Evolutionary conservation across 2,797 vertebrate genomes (phyloP).

Genomic region (Hippoglossus hippoglossus): DNA sequence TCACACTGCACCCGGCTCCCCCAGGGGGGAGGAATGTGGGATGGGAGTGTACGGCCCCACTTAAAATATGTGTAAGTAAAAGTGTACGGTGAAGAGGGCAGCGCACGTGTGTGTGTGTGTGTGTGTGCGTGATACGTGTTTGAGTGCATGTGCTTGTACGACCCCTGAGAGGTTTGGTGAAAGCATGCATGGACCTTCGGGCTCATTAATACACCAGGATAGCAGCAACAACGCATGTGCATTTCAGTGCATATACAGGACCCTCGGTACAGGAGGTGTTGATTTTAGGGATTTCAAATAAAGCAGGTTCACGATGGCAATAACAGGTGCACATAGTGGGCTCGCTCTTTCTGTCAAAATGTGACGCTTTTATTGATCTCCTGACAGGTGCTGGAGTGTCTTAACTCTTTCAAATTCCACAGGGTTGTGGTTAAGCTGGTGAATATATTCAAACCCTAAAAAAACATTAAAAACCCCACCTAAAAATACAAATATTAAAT

Average conservation of each 20-base stretch:
- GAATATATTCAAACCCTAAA: not conserved
- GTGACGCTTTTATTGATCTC: constrained; percentile 28
- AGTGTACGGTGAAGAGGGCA: constrained; percentile 26
- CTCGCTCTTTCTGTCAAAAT: constrained; percentile 18
- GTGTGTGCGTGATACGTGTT: constrained; percentile 4
- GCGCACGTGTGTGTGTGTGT: constrained; percentile 3
- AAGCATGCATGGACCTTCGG: not conserved
- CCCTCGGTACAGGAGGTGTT: not conserved
- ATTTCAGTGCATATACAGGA: not conserved
- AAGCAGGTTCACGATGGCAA: constrained; percentile 17
- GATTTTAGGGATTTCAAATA: constrained; percentile 14
- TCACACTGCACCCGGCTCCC: constrained; percentile 62
- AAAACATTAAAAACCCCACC: not conserved
- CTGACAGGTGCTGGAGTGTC: constrained; percentile 4
- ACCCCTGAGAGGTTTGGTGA: constrained; percentile 17
- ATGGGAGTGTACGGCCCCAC: constrained; percentile 49
- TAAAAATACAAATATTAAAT: not conserved
- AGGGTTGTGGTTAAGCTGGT: constrained; percentile 1
- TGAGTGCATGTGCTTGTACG: constrained; percentile 14
- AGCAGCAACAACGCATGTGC: not conserved
- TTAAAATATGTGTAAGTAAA: constrained; percentile 63
- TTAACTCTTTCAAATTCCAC: constrained; percentile 10
- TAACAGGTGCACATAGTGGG: constrained; percentile 18
- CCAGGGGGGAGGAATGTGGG: constrained; percentile 56
- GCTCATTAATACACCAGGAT: not conserved